These are phyloP conservation scores for Chroicocephalus ridibundus DNA, from an alignment of 2,113 vertebrate genomes.

Conservation along the genomic window DNA sequence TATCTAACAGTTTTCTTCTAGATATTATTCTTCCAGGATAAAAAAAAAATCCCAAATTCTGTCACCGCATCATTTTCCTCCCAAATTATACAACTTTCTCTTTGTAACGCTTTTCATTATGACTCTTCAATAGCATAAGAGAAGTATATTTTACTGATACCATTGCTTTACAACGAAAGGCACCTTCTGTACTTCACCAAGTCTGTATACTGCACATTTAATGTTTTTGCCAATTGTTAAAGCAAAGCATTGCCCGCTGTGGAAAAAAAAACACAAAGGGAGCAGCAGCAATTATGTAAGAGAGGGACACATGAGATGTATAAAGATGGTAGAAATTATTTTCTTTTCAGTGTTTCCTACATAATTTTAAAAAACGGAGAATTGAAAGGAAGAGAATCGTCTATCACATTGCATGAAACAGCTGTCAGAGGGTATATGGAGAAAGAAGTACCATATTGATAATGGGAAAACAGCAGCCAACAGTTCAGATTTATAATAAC, in stretches of 20 bases:
- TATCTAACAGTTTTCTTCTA: not conserved
- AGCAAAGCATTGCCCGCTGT: not conserved
- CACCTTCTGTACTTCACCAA: not conserved
- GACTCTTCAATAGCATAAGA: not conserved
- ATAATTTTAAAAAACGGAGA: not conserved
- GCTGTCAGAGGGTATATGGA: not conserved
- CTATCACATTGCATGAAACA: not conserved
- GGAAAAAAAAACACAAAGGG: not conserved
- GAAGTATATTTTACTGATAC: not conserved
- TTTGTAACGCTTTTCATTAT: not conserved
- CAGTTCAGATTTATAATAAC: not conserved
- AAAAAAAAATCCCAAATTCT: not conserved
- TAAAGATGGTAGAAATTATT: not conserved
- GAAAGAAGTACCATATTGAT: not conserved
- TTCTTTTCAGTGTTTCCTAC: not conserved
- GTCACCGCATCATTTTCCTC: not conserved
- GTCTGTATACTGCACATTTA: not conserved
- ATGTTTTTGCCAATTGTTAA: not conserved
- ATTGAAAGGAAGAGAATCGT: not conserved
- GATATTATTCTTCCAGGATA: not conserved
- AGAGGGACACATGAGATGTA: not conserved
- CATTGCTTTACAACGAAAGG: not conserved
- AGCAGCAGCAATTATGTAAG: not conserved
- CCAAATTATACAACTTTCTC: not conserved
- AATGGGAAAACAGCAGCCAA: not conserved